Base-by-base conservation (phyloP, 2,888 invertebrate genomes). In the Stramonita haemastoma region DNA sequence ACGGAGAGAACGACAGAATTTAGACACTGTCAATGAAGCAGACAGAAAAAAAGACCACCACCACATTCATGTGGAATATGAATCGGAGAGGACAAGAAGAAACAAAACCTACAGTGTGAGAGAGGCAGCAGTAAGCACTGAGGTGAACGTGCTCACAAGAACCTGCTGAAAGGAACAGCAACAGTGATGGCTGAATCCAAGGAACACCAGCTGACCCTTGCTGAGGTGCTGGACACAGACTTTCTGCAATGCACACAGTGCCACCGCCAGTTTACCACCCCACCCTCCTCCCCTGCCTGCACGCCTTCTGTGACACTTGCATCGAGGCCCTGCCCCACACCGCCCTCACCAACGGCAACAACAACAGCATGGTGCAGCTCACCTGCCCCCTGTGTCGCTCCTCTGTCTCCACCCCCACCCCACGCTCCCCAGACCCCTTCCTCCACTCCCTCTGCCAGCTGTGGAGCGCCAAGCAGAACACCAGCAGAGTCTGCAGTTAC, bases 241-340 rank as follows among this genome's bases (percentile, higher is more conserved):
- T 93, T 94, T 88, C 91, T 95, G 32, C 91, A 90, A 66, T 95
- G 95, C 90, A 88, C 90, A 22, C 89, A 91, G 29, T 95, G 95
- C 88, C 89, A 91, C 86, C 77, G 92, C 32, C 88, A 89, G 56
- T 94, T 91, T 90, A 88, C 91, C 60, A 86, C 91, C 94, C 95
- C n/a, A 91, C 93, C 83, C 91, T 95, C 85, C 93, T 95, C 81
- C 95, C 95, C 19, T 95, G 95, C 90, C 93, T 95, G 17, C 95
- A 95, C 91, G 93, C 93, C 34, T 91, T 94, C 88, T 95, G 95
- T 89, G 86, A 89, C 5, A 87, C 91, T 56, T 95, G 95, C 90
- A 91, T 94, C n/a, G 87, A 90, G 15, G 90, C 84, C 26, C 77
- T 89, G 85, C 88, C 83, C 15, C 70, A 36, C 17, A 36, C 19